These are phyloP conservation scores for Amblyopsis rosae DNA, from an alignment of 2,113 vertebrate species.

Conservation along the genomic window DNA sequence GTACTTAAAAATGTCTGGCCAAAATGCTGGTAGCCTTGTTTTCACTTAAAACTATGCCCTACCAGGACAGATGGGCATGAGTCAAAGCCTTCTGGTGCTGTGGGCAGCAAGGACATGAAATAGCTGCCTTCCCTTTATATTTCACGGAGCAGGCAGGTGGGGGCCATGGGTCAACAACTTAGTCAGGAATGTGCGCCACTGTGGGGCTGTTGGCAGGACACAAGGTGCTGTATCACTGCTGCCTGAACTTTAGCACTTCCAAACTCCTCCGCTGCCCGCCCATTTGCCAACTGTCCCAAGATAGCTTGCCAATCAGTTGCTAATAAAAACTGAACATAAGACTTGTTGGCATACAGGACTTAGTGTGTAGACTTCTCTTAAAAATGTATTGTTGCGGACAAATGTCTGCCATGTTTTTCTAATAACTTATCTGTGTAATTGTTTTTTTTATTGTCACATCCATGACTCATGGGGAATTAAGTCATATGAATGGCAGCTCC, in stretches of 20 bases:
- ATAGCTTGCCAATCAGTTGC: slow-evolving; percentile 77
- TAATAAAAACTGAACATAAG: slow-evolving; percentile 67
- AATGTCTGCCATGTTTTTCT: slow-evolving; percentile 14
- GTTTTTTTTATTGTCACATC: slow-evolving; percentile 8
- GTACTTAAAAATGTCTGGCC: slow-evolving; percentile 49
- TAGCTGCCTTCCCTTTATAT: slow-evolving; percentile 55
- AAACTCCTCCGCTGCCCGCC: slow-evolving; percentile 79
- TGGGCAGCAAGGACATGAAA: slow-evolving; percentile 57
- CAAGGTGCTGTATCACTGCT: slow-evolving; percentile 72
- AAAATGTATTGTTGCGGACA: slow-evolving; percentile 29
- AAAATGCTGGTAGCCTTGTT: slow-evolving; percentile 66
- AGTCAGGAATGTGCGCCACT: slow-evolving; percentile 73
- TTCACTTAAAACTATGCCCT: slow-evolving; percentile 70
- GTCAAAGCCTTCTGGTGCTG: slow-evolving; percentile 80
- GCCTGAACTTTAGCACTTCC: slow-evolving; percentile 78
- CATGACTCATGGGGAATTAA: neutral
- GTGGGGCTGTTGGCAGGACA: slow-evolving; percentile 74
- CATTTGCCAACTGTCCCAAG: slow-evolving; percentile 80
- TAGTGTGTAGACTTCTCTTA: slow-evolving; percentile 41
- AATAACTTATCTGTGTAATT: slow-evolving; percentile 25
- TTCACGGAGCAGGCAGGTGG: slow-evolving; percentile 73
- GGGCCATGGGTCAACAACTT: slow-evolving; percentile 75
- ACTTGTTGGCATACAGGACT: slow-evolving; percentile 43
- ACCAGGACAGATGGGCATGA: slow-evolving; percentile 80
- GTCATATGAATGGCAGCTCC: slow-evolving; percentile 17